Evolutionary conservation across 2,797 vertebrate genomes (phyloP).

Genomic region (Clarias platycephalus): DNA sequence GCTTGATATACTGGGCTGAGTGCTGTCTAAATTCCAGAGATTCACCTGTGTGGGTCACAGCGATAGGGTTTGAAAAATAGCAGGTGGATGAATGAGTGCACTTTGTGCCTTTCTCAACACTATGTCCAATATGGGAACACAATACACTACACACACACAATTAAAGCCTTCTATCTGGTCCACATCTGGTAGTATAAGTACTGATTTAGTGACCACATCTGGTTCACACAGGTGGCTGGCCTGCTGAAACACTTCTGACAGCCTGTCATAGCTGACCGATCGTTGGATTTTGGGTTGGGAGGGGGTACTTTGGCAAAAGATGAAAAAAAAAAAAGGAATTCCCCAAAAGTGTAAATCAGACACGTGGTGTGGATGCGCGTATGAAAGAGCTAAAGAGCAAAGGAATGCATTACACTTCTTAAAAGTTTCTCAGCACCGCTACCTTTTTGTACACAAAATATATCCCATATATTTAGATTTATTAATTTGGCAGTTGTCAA

Average conservation of each 20-base stretch:
- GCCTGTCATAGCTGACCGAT: slow-evolving; percentile 62
- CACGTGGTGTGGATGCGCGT: slow-evolving; percentile 22
- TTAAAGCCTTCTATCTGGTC: slow-evolving; percentile 34
- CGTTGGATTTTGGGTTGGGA: slow-evolving; percentile 35
- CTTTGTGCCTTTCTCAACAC: slow-evolving; percentile 6
- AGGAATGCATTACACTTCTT: slow-evolving; percentile 13
- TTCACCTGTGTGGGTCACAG: not conserved
- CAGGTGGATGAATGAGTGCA: slow-evolving; percentile 20
- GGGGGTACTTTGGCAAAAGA: slow-evolving; percentile 40
- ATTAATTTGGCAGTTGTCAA: not conserved
- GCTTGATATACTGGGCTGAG: not conserved
- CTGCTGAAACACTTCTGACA: slow-evolving; percentile 51
- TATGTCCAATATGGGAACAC: slow-evolving; percentile 32
- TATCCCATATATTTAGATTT: not conserved
- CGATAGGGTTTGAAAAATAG: slow-evolving; percentile 3
- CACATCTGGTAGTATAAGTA: slow-evolving; percentile 57
- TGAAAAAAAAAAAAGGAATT: slow-evolving; percentile 41
- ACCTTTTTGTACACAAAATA: not conserved
- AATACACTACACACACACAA: slow-evolving; percentile 1
- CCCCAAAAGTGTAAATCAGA: slow-evolving; percentile 58
- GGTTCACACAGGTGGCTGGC: slow-evolving; percentile 57
- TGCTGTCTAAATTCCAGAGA: not conserved
- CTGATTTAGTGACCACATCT: slow-evolving; percentile 68
- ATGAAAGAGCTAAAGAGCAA: slow-evolving; percentile 4
- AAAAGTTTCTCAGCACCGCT: not conserved